phyloP scores from a whole-genome alignment of 2,797 vertebrate genomes.

The Hippopotamyrus pictus region DNA sequence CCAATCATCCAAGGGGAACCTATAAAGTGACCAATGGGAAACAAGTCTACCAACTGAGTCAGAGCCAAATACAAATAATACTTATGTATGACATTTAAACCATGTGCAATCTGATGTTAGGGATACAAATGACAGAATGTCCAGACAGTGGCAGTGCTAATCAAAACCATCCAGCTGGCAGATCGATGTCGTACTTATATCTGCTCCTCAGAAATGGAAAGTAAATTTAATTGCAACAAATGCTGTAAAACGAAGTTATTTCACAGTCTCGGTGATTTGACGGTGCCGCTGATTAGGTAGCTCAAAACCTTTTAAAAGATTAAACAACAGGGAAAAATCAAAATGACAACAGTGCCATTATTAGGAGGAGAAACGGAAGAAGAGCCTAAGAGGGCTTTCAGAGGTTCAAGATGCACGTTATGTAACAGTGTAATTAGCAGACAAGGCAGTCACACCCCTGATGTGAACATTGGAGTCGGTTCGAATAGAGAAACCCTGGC shows the following conservation, averaged over 20 bases:
- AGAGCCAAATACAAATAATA: background rate
- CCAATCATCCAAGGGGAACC: background rate
- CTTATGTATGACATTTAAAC: background rate
- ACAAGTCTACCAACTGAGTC: background rate
- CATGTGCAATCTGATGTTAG: background rate
- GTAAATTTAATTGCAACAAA: slow-evolving; percentile 1
- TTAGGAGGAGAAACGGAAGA: background rate
- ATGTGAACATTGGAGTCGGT: slow-evolving; percentile 21
- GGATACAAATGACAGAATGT: background rate
- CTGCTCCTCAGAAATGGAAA: background rate
- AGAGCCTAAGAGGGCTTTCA: background rate
- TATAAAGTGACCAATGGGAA: background rate
- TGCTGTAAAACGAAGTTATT: background rate
- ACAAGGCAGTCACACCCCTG: background rate
- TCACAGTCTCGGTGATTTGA: background rate
- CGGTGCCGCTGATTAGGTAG: background rate
- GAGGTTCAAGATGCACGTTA: background rate
- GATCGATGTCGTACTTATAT: background rate
- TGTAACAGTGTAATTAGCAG: background rate
- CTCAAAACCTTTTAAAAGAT: background rate
- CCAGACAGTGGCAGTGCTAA: background rate
- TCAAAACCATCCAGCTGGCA: background rate
- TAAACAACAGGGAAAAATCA: background rate
- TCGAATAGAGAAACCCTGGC: background rate
- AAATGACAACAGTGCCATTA: background rate